Base-by-base conservation (phyloP, 1,140 invertebrate genomes). In the Listronotus bonariensis region DNA sequence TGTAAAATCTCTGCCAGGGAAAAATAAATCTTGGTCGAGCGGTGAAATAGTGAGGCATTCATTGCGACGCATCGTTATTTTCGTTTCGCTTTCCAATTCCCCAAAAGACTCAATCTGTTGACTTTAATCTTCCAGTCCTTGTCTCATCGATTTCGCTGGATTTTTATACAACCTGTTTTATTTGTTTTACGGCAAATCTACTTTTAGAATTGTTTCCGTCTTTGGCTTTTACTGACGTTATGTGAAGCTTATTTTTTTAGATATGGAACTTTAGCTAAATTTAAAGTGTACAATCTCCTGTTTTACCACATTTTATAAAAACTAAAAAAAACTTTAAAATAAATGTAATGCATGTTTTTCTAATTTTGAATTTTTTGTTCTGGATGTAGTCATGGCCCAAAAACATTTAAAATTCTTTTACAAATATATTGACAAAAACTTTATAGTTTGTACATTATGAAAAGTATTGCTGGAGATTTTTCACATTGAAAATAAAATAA, bases 81-180 rank as follows among this genome's bases (percentile, higher is more conserved):
- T 66, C 71, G 71, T 72, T 72, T 69, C 69, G 69, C 40, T 70
- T 68, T 71, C 59, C 69, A 67, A 69, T 69, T 66, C 69, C 71
- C 71, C 68, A 71, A 71, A 72, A 71, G 71, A 71, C 69, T 72
- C 71, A 71, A 72, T 72, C 71, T 72, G 71, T 71, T 72, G 71
- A 69, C 71, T 72, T 72, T 72, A 72, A 72, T 72, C 71, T 72
- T 69, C 62, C 69, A 68, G 66, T 62, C 61, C 63, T 67, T 68
- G 69, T 72, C 67, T 71, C 69, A 72, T 72, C 71, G 71, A 72
- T 72, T 67, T 52, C 61, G 17, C 26, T 45, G 43, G 52, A 66
- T 70, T 70, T 68, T 68, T 70, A 65, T 70, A 68, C 65, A 70
- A 66, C 65, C 59, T 70, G 61, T 68, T 70, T 70, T 67, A 66